Evolutionary conservation across 2,113 vertebrate species (phyloP), one percentile per base, ranked within the genome.

Genomic region (Calypte anna): DNA sequence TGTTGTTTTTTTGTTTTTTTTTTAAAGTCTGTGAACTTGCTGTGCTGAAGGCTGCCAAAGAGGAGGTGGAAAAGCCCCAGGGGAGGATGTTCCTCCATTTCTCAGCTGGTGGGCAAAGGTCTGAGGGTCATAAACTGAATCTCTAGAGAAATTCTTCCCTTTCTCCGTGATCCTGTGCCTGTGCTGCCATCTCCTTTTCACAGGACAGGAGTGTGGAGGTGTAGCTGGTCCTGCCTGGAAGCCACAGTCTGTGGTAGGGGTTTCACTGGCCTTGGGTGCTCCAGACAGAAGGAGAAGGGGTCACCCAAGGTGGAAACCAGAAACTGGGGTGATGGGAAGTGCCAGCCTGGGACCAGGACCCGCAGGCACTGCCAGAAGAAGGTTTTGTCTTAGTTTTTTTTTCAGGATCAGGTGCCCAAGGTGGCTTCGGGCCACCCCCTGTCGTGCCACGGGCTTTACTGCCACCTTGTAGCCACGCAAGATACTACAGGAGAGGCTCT

Each of bases 131-230:
- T 5, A 13, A 3, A 1, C 14, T 25, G 33, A 0, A 25, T 62
- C 3, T 51, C 18, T 5, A 27, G 62, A 36, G 25, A 24, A 50
- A 54, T 61, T 23, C 20, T 24, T 3, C 2, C 21, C 82, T n/a
- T 17, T 17, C 17, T 48, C 21, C 8, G 54, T 0, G 1, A 0
- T 0, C 4, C 36, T 8, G 18, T 22, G 16, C 18, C n/a, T 14
- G 44, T 13, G 77, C 23, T 21, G 0, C 0, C 4, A 7, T 14
- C 40, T 57, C 28, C 55, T 43, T 25, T 24, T 64, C 0, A 0
- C n/a, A 4, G 46, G 28, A 5, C 0, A 1, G 5, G 63, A 18
- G 27, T 0, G 3, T 16, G 68, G 61, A 51, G 19, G 3, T 5
- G 23, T 3, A 5, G 0, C 1, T 22, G 21, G 16, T 40, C 44